A percentile compares a stretch with the other conserved stretches of the same genome.
Evolutionary conservation across 2,797 vertebrate species (phyloP).

Genomic region (Myioborus melanocephalus): DNA sequence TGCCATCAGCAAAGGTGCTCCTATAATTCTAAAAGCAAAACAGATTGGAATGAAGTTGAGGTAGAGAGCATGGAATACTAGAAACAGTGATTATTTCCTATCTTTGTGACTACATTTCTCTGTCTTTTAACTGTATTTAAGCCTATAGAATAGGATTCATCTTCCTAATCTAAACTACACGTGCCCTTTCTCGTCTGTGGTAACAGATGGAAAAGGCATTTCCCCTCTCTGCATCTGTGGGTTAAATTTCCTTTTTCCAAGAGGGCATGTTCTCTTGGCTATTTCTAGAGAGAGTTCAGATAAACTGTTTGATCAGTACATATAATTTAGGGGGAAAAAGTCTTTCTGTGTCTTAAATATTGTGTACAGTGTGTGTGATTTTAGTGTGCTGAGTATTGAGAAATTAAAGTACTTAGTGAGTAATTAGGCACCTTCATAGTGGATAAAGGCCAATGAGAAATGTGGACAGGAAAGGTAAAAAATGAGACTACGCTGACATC

Average conservation of each 20-base stretch:
- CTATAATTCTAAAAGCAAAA: not conserved
- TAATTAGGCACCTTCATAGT: not conserved
- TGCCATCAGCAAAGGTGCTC: not conserved
- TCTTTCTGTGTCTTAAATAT: not conserved
- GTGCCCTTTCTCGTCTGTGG: not conserved
- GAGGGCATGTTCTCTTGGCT: not conserved
- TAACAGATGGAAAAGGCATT: not conserved
- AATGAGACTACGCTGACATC: fast-evolving
- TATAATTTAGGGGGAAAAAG: not conserved
- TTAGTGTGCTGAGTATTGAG: not conserved
- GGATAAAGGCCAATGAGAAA: not conserved
- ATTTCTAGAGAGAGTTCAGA: not conserved
- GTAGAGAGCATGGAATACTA: not conserved
- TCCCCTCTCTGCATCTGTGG: not conserved
- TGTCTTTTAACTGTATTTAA: not conserved
- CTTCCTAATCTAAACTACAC: not conserved
- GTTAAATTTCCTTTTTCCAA: not conserved
- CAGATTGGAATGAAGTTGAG: not conserved
- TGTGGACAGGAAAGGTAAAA: not conserved
- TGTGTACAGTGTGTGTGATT: not conserved
- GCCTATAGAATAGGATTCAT: not conserved
- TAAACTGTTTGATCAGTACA: not conserved
- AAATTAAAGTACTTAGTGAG: not conserved
- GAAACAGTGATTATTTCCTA: not conserved
- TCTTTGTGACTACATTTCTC: not conserved